Conservation (phyloP, 2,888 invertebrate species). For the Halocaridina rubra region DNA sequence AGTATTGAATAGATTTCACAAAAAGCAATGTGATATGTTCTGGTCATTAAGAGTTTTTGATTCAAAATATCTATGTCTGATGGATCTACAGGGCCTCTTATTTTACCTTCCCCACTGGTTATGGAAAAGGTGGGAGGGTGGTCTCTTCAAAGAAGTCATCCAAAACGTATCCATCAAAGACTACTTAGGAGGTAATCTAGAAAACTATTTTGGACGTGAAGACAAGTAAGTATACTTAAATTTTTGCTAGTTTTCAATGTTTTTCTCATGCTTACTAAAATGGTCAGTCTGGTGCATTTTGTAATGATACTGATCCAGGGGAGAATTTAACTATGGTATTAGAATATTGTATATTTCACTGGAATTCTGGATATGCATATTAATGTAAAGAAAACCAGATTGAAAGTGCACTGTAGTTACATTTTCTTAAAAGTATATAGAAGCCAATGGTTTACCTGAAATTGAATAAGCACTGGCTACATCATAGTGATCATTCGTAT, state of each 20-base stretch:
- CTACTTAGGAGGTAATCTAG: conserved; percentile 44
- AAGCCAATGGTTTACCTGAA: too few relatives aligned
- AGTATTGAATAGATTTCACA: background rate
- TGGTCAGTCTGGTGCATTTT: too few relatives aligned
- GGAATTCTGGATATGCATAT: too few relatives aligned
- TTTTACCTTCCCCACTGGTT: conserved; percentile 61
- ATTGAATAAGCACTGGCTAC: too few relatives aligned
- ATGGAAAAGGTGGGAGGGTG: conserved; percentile 62
- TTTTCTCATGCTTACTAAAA: too few relatives aligned
- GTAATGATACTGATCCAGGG: too few relatives aligned
- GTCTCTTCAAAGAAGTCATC: conserved; percentile 53
- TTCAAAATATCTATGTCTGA: background rate
- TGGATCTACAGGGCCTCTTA: conserved; percentile 35
- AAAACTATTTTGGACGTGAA: conserved; percentile 35
- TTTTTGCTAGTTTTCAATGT: background rate
- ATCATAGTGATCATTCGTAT: too few relatives aligned
- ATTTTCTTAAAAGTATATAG: too few relatives aligned
- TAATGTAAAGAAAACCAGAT: too few relatives aligned
- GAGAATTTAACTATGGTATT: too few relatives aligned
- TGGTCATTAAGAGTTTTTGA: background rate
- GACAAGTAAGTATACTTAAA: conserved; percentile 15
- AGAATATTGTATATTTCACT: too few relatives aligned
- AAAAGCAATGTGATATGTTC: background rate
- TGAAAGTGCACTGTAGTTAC: too few relatives aligned
- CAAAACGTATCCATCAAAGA: conserved; percentile 54